These are phyloP conservation scores for Brachionus koreanus DNA, from an alignment of 1,140 invertebrate genomes.

Conservation along the genomic window DNA sequence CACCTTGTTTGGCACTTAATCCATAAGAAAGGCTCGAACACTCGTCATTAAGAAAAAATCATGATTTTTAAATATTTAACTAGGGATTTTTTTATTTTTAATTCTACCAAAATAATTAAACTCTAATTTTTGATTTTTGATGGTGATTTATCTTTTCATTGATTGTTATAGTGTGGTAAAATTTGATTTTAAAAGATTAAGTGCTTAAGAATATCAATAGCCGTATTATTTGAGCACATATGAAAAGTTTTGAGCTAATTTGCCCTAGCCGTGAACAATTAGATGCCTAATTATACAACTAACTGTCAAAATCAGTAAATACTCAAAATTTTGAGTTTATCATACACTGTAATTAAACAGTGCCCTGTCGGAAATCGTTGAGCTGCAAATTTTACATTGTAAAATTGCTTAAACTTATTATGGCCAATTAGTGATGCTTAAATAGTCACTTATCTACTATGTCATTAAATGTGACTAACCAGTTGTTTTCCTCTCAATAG, in stretches of 20 bases:
- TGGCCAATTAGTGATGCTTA: background rate
- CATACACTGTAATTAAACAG: conserved; percentile 21
- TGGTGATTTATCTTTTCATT: conserved; percentile 19
- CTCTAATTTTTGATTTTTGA: conserved; percentile 5
- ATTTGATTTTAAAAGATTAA: conserved; percentile 39
- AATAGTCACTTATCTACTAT: background rate
- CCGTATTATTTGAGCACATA: conserved; percentile 2
- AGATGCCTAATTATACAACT: conserved; percentile 16
- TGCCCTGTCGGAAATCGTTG: conserved; percentile 3
- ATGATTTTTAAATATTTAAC: conserved; percentile 39
- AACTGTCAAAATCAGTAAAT: conserved; percentile 37
- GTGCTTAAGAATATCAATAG: conserved; percentile 8
- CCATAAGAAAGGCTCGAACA: conserved; percentile 12
- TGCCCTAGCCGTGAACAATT: background rate
- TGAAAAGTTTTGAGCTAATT: background rate
- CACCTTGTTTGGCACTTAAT: conserved; percentile 9
- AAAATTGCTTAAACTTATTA: background rate
- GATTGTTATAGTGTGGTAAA: conserved; percentile 10
- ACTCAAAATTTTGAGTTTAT: conserved; percentile 19
- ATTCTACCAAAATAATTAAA: conserved; percentile 17
- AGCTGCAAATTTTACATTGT: background rate
- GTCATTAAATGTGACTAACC: background rate
- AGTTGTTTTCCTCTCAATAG: background rate
- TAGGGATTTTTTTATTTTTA: background rate
- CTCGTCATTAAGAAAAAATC: conserved; percentile 19